A percentile compares a stretch with the other conserved stretches of the same genome.
Evolutionary conservation across 2,888 invertebrate genomes (phyloP).

Genomic region (Microplitis manilae): DNA sequence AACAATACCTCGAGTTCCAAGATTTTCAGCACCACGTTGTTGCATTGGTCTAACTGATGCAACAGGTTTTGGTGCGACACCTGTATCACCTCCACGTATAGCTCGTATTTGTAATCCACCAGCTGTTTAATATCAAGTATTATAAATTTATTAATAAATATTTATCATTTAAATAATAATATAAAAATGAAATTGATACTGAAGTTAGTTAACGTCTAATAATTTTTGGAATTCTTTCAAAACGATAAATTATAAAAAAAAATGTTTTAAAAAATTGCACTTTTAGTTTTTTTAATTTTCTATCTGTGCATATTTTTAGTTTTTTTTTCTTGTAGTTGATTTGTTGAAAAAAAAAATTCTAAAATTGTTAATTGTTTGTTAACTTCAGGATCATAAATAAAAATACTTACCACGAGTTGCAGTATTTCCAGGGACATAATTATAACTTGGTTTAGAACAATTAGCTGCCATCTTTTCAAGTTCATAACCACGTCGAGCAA

Average conservation of each 20-base stretch:
- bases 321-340: too few species aligned
- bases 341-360: too few species aligned
- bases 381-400: background rate
- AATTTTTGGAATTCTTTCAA: too few species aligned
- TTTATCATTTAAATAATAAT: constrained; percentile 9
- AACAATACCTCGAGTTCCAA: constrained; percentile 73
- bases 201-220: too few species aligned
- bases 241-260: too few species aligned
- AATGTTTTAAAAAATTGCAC: too few species aligned
- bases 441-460: constrained; percentile 75
- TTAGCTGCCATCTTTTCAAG: constrained; percentile 90
- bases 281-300: too few species aligned
- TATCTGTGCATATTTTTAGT: too few species aligned
- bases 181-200: too few species aligned
- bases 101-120: constrained; percentile 75
- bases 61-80: constrained; percentile 78
- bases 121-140: constrained; percentile 50
- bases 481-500: constrained; percentile 94
- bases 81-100: constrained; percentile 75
- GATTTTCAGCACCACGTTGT: constrained; percentile 67
- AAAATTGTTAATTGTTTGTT: too few species aligned
- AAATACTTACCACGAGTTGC: constrained; percentile 64
- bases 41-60: constrained; percentile 88
- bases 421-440: constrained; percentile 69
- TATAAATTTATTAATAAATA: background rate